Evolutionary conservation across 1,140 invertebrate genomes (phyloP).

Genomic region (Philotrypesis tridentata): DNA sequence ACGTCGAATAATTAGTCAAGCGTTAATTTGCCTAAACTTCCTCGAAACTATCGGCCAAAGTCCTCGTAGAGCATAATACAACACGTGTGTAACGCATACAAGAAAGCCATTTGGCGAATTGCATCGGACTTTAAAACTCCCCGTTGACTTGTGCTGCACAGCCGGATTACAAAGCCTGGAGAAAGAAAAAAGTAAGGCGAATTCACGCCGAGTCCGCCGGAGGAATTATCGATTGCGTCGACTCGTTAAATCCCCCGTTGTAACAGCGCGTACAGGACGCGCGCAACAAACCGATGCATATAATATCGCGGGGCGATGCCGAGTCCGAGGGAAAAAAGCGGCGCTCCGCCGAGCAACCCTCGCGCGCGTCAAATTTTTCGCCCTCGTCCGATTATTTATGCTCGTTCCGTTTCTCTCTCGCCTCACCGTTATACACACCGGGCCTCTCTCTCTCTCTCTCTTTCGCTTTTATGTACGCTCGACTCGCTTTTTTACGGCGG

Average conservation of each 20-base stretch:
- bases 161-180: too few relatives aligned
- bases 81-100: too few relatives aligned
- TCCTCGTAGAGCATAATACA: too few relatives aligned
- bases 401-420: too few relatives aligned
- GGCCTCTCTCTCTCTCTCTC: neutral
- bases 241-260: too few relatives aligned
- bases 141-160: too few relatives aligned
- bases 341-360: neutral
- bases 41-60: neutral
- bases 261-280: too few relatives aligned
- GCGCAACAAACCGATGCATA: too few relatives aligned
- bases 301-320: too few relatives aligned
- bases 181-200: neutral
- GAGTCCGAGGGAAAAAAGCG: neutral
- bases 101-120: neutral
- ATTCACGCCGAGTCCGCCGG: neutral
- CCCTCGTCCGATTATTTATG: constrained; percentile 11
- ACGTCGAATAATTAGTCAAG: too few relatives aligned
- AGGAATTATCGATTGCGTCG: neutral
- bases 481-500: neutral
- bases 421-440: too few relatives aligned
- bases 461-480: neutral
- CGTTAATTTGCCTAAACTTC: neutral
- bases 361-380: neutral
- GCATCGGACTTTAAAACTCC: neutral